Evolutionary conservation across 2,113 vertebrate species (phyloP).

Genomic region (Leptobrachium leishanense): DNA sequence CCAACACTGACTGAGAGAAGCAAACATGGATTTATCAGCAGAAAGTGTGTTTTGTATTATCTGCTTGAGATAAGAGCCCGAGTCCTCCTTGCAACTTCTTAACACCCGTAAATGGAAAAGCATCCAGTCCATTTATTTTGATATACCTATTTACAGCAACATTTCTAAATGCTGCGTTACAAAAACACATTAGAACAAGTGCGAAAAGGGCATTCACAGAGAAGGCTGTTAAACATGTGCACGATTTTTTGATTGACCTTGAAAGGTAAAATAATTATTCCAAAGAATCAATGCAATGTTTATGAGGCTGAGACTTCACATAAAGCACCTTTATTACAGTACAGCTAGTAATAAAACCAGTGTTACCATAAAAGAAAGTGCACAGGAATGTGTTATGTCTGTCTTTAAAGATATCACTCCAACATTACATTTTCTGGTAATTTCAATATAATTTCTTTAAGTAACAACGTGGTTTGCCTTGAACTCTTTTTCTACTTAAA

Average conservation of each 20-base stretch:
- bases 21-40: slow-evolving; percentile 23
- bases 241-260: slow-evolving; percentile 13
- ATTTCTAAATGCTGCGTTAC: neutral
- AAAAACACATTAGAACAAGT: slow-evolving; percentile 6
- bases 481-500: no score
- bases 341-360: neutral
- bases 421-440: neutral
- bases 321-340: slow-evolving; percentile 9
- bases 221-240: slow-evolving; percentile 2
- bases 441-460: neutral
- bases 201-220: slow-evolving; percentile 12
- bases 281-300: slow-evolving; percentile 4
- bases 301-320: slow-evolving; percentile 2
- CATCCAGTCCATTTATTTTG: slow-evolving; percentile 5
- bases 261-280: slow-evolving; percentile 10
- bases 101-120: neutral
- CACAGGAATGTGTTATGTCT: neutral
- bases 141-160: slow-evolving; percentile 8
- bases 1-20: slow-evolving; percentile 8
- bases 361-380: neutral
- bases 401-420: neutral
- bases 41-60: slow-evolving; percentile 17
- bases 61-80: slow-evolving; percentile 11
- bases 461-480: neutral
- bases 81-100: neutral